These are phyloP conservation scores for Dicrurus megarhynchus DNA, from an alignment of 2,113 vertebrate genomes.

Conservation along the genomic window DNA sequence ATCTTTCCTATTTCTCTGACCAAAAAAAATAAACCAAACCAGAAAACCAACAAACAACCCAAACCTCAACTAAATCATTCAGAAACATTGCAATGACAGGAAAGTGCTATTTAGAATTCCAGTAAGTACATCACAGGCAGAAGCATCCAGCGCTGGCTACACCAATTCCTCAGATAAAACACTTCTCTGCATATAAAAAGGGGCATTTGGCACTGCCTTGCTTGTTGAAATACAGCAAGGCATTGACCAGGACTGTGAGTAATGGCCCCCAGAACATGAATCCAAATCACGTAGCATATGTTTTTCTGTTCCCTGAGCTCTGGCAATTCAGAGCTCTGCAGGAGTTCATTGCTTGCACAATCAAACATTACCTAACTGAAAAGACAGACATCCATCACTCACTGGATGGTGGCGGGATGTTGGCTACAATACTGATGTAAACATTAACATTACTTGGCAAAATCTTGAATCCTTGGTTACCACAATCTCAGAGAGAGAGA, in stretches of 20 bases:
- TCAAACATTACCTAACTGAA: too few relatives aligned
- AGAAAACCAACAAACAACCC: background rate
- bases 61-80: background rate
- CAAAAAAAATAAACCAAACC: background rate
- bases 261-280: background rate
- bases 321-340: background rate
- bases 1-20: background rate
- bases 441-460: background rate
- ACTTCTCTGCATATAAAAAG: background rate
- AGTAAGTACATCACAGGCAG: background rate
- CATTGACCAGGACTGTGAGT: background rate
- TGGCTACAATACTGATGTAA: background rate
- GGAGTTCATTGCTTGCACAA: background rate
- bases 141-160: background rate
- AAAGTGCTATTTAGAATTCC: background rate
- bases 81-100: background rate
- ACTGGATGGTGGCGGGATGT: background rate
- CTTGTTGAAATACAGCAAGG: background rate
- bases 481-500: background rate
- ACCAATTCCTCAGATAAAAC: background rate
- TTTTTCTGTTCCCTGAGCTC: background rate
- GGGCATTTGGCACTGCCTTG: background rate
- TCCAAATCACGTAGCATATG: background rate
- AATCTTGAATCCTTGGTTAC: background rate
- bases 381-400: background rate